Evolutionary conservation across 2,888 invertebrate genomes (phyloP).

Genomic region (Drosophila percnosoma): DNA sequence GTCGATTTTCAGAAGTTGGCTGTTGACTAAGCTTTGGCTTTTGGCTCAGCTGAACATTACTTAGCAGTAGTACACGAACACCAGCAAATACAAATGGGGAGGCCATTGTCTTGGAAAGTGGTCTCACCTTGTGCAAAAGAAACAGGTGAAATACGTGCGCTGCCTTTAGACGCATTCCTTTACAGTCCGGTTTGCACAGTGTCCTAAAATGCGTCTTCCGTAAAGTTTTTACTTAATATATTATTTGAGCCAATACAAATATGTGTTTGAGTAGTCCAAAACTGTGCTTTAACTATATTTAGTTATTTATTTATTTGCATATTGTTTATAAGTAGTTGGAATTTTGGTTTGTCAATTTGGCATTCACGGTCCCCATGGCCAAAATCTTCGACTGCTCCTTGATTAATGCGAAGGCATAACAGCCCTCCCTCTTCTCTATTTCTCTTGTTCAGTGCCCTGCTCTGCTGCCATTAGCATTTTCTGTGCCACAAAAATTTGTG

Average conservation of each 20-base stretch:
- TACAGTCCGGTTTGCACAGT: slow-evolving; percentile 35
- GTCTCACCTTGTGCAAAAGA: slow-evolving; percentile 49
- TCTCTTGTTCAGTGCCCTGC: not conserved
- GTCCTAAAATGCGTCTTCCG: not conserved
- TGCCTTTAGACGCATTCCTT: slow-evolving; percentile 28
- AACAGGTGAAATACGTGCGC: slow-evolving; percentile 60
- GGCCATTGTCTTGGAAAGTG: slow-evolving; percentile 36
- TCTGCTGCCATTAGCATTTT: slow-evolving; percentile 23
- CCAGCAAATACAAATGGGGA: slow-evolving; percentile 25
- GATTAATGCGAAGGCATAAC: slow-evolving; percentile 67
- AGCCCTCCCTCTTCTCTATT: slow-evolving; percentile 8
- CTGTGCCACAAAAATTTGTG: slow-evolving; percentile 20
- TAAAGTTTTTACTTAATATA: not conserved
- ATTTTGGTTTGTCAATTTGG: slow-evolving; percentile 47
- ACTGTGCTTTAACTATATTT: not conserved
- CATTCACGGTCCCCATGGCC: slow-evolving; percentile 36
- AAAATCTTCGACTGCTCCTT: slow-evolving; percentile 61
- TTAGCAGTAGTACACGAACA: slow-evolving; percentile 63
- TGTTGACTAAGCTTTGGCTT: slow-evolving; percentile 16
- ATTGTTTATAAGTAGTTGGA: slow-evolving; percentile 3
- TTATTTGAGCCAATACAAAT: not conserved
- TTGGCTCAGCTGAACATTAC: slow-evolving; percentile 68
- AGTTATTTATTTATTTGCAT: not conserved
- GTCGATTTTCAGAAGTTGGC: slow-evolving; percentile 17
- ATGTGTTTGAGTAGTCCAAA: not conserved